A percentile compares a stretch with the other conserved stretches of the same genome.
phyloP scores from a whole-genome alignment of 2,797 vertebrate species.

The Enteromius mattozi region DNA sequence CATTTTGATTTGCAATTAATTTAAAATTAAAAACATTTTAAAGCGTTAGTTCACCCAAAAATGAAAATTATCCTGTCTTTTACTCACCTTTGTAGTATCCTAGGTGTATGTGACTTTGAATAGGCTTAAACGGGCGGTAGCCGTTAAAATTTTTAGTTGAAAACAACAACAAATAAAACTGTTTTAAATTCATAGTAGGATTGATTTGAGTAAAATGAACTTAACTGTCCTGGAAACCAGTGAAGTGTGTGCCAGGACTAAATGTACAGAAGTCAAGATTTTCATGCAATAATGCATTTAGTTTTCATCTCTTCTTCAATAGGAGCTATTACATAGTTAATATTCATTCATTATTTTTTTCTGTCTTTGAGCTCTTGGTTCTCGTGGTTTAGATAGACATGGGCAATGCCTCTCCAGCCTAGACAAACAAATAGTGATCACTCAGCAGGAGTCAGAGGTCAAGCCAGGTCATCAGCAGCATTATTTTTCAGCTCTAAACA shows the following conservation, averaged over 20 bases:
- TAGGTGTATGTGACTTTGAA: no score
- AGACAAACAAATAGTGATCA: conserved; percentile 22
- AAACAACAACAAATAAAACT: neutral
- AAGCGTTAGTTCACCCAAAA: no score
- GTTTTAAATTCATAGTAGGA: neutral
- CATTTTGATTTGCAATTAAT: neutral
- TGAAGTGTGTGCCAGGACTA: neutral
- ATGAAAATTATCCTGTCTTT: no score
- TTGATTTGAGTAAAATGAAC: neutral
- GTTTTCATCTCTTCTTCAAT: neutral
- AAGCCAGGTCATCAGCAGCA: conserved; percentile 41
- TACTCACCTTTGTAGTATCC: no score
- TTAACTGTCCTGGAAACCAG: no score
- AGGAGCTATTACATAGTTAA: neutral
- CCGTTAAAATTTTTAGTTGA: neutral
- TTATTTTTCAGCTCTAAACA: conserved; percentile 24
- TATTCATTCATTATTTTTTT: neutral
- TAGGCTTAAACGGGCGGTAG: no score
- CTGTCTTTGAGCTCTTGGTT: neutral
- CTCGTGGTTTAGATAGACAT: neutral
- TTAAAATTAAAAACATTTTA: neutral
- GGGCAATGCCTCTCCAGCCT: neutral
- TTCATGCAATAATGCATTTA: neutral
- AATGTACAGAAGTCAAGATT: neutral
- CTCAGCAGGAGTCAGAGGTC: conserved; percentile 34